Evolutionary conservation across 2,113 vertebrate genomes (phyloP), one percentile per base, ranked within the genome.

Genomic region (Damaliscus lunatus): DNA sequence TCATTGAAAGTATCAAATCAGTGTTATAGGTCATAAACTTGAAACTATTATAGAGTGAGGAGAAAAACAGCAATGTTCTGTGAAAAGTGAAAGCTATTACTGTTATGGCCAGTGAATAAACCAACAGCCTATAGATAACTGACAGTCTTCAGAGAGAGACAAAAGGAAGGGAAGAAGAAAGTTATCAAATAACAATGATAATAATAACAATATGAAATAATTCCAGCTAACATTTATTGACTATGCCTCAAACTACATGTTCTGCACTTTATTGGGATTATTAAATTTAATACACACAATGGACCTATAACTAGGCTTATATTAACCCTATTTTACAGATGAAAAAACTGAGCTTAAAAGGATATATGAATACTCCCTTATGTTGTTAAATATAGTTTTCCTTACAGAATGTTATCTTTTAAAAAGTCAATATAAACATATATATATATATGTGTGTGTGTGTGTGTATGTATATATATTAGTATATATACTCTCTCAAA

Each of bases 211-310:
- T n/a, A 74, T 21, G n/a, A 95, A 87, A 86, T 89, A 86, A 77
- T 36, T 71, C 59, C 6, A 36, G n/a, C 48, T 86, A 62, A 88
- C 9, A 33, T 48, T n/a, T 91, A 81, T 80, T 74, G 93, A 36
- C 23, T 55, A 48, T 80, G 19, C n/a, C n/a, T 59, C 29, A 6
- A 74, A 10, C 21, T 77, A 25, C 48, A 7, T 59, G 27, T 14
- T 90, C 29, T 93, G 29, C 36, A 53, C 74, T 95, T 96, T 85
- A 48, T 89, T 57, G 78, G 33, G 17, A n/a, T 71, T 95, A 33
- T 67, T 89, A 91, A 64, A 57, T 89, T 91, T 93, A 97, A 98
- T 89, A 77, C 7, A 88, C 23, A n/a, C 6, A 77, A 57, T 3
- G n/a, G 52, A 46, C 12, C 12, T 57, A 14, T 53, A 46, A n/a